Percentiles rank a stretch among this genome's conserved stretches.
Evolutionary conservation across 2,888 invertebrate genomes (phyloP).

Genomic region (Coleophora flavipennella): DNA sequence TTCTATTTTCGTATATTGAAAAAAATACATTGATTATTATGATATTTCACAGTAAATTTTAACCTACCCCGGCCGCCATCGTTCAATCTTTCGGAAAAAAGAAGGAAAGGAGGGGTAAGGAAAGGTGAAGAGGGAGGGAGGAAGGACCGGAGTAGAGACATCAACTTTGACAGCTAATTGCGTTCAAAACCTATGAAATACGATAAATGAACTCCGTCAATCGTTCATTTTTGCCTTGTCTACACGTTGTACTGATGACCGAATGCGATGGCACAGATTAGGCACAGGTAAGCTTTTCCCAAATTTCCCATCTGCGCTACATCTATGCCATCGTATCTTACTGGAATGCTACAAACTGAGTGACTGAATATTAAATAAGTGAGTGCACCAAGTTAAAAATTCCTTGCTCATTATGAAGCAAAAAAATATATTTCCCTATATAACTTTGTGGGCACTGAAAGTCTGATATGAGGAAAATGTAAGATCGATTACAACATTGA

Average conservation of each 20-base stretch:
- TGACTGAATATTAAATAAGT: not conserved
- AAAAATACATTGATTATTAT: conserved; percentile 29
- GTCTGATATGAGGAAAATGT: not conserved
- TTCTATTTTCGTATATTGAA: conserved; percentile 16
- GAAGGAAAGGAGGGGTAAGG: conserved; percentile 25
- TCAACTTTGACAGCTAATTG: conserved; percentile 29
- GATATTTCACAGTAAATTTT: conserved; percentile 44
- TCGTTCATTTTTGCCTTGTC: no score
- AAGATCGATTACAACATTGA: no score
- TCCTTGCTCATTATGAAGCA: not conserved
- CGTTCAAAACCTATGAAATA: conserved; percentile 4
- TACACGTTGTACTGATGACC: no score
- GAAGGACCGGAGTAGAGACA: conserved; percentile 14
- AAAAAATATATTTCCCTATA: not conserved
- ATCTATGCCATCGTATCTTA: no score
- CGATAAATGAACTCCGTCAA: no score
- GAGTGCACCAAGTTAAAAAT: not conserved
- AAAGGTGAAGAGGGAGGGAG: conserved; percentile 12
- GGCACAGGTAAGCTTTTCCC: no score
- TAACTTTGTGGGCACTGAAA: not conserved
- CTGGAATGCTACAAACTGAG: not conserved
- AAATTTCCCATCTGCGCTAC: no score
- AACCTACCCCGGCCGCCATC: conserved; percentile 84
- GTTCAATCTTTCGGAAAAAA: conserved; percentile 65
- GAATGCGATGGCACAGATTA: no score